Evolutionary conservation across 2,113 vertebrate species (phyloP).

Genomic region (Cariama cristata): DNA sequence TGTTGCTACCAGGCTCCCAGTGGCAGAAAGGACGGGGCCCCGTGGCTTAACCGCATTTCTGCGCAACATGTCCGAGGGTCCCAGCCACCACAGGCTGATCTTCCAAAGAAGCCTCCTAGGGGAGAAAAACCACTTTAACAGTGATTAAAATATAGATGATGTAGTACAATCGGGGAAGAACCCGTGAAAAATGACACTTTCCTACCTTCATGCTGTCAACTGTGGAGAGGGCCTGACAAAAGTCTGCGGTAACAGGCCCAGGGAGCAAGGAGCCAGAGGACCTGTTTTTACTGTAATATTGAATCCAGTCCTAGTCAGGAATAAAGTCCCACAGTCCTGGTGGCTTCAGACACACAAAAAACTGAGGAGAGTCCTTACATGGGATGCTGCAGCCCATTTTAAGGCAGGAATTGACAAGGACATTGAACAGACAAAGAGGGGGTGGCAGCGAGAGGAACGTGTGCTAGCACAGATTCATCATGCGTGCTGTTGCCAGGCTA

Average conservation of each 20-base stretch:
- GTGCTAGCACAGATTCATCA: conserved; percentile 19
- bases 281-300: background rate
- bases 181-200: background rate
- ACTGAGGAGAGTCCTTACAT: background rate
- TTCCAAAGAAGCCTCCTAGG: background rate
- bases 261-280: background rate
- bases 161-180: background rate
- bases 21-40: background rate
- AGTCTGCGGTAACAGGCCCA: background rate
- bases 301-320: background rate
- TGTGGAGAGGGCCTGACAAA: background rate
- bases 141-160: background rate
- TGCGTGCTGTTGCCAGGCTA: background rate
- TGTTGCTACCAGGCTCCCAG: background rate
- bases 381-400: background rate
- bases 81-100: background rate
- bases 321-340: background rate
- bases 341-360: background rate
- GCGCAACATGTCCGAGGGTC: background rate
- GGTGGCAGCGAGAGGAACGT: background rate
- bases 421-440: conserved; percentile 1
- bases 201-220: background rate
- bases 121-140: background rate
- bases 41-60: background rate
- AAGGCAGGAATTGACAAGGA: background rate